Conservation (phyloP, 2,888 invertebrate species). For the Pristionchus maxplancki region DNA sequence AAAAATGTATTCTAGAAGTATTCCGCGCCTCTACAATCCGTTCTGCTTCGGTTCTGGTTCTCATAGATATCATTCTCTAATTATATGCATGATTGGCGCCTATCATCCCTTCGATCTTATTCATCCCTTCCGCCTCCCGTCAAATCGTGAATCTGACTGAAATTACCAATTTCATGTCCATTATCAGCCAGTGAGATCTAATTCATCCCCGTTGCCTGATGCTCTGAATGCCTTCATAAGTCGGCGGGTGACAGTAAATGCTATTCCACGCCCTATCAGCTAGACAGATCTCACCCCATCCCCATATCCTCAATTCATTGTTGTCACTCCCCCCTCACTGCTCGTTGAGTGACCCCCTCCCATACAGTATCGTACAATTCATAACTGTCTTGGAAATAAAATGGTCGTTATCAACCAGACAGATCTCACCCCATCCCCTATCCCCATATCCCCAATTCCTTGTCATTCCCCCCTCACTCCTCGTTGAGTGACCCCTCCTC, state of each 20-base stretch:
- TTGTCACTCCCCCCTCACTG: not conserved
- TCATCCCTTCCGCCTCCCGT: not conserved
- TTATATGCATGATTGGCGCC: too few relatives aligned
- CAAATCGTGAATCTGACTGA: not conserved
- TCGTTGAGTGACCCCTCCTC: slow-evolving; percentile 29
- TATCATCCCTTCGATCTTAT: not conserved
- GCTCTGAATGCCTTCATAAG: too few relatives aligned
- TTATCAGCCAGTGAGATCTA: not conserved
- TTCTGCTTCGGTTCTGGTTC: too few relatives aligned
- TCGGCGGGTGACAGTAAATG: too few relatives aligned
- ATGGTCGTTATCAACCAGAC: not conserved
- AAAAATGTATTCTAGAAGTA: too few relatives aligned
- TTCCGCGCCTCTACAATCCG: too few relatives aligned
- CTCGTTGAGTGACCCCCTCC: not conserved
- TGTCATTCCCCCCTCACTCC: not conserved
- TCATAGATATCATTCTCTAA: too few relatives aligned
- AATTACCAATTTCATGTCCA: too few relatives aligned
- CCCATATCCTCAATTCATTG: not conserved
- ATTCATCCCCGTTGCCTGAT: not conserved
- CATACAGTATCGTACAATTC: too few relatives aligned
- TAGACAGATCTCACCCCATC: not conserved
- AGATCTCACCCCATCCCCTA: not conserved
- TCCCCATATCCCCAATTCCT: not conserved
- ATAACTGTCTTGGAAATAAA: too few relatives aligned
- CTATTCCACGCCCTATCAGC: not conserved